Percentiles rank a stretch among this genome's conserved stretches.
Evolutionary conservation across 2,797 vertebrate genomes (phyloP).

Genomic region (Corythornis leucogaster): DNA sequence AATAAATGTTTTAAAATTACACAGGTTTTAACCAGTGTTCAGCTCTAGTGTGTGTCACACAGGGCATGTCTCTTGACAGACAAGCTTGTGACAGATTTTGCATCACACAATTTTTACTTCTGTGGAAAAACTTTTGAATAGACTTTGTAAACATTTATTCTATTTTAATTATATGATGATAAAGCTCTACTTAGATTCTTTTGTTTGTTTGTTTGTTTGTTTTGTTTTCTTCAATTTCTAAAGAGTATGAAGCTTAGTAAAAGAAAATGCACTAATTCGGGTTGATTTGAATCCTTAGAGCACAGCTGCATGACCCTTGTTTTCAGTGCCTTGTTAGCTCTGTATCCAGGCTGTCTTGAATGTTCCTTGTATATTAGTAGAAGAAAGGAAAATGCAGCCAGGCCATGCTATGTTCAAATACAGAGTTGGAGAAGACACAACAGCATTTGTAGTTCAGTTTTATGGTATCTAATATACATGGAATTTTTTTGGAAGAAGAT

Average conservation of each 20-base stretch:
- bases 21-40: background rate
- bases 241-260: constrained; percentile 1
- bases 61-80: background rate
- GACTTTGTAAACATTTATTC: background rate
- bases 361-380: background rate
- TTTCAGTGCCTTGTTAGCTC: constrained; percentile 45
- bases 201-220: constrained; percentile 25
- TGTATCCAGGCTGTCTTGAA: background rate
- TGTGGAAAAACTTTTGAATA: background rate
- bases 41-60: background rate
- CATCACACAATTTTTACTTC: background rate
- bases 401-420: constrained; percentile 3
- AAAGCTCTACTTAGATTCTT: background rate
- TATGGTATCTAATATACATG: constrained; percentile 41
- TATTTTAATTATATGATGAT: background rate
- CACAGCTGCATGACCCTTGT: constrained; percentile 12
- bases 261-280: background rate
- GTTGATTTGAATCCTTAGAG: constrained; percentile 5
- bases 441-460: constrained; percentile 42
- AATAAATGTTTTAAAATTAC: background rate
- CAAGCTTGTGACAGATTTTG: background rate
- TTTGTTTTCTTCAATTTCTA: constrained; percentile 10
- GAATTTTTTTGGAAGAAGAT: constrained; percentile 42
- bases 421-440: constrained; percentile 36
- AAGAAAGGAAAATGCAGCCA: background rate